Percentiles rank a stretch among this genome's conserved stretches.
Evolutionary conservation across 2,888 invertebrate genomes (phyloP).

Genomic region (Diarsia mendica): DNA sequence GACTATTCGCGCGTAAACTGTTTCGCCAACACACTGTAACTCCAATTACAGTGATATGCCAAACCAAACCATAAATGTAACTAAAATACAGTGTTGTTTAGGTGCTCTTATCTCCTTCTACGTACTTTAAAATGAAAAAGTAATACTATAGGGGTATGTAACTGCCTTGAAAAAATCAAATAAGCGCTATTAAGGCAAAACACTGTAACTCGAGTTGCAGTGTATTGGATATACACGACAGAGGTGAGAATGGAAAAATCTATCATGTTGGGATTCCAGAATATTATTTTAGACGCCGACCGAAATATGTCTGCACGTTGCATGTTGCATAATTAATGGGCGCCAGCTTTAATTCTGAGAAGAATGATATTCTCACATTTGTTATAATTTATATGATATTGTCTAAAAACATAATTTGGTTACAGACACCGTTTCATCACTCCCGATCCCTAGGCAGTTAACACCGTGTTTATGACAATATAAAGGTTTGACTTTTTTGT

Average conservation of each 20-base stretch:
- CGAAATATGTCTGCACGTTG: conserved; percentile 77
- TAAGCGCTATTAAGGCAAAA: no score
- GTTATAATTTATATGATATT: conserved; percentile 31
- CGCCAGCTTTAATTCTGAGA: conserved; percentile 71
- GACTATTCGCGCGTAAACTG: no score
- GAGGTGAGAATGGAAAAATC: conserved; percentile 71
- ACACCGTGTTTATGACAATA: background rate
- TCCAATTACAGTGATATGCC: no score
- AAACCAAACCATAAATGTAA: no score
- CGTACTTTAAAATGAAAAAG: no score
- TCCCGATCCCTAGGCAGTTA: conserved; percentile 2
- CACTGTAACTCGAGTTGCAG: no score
- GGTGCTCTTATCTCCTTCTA: no score
- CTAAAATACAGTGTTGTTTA: no score
- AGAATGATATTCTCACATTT: conserved; percentile 62
- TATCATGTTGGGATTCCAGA: conserved; percentile 72
- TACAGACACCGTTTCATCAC: conserved; percentile 6
- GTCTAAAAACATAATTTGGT: conserved; percentile 10
- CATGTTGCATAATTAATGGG: conserved; percentile 76
- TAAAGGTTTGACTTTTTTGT: background rate
- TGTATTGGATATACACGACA: no score
- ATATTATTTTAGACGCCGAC: conserved; percentile 79
- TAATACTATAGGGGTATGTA: no score
- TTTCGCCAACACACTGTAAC: no score
- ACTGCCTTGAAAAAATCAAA: no score